Conservation (phyloP, 1,140 invertebrate genomes). For the Caenorhabditis inopinata region DNA sequence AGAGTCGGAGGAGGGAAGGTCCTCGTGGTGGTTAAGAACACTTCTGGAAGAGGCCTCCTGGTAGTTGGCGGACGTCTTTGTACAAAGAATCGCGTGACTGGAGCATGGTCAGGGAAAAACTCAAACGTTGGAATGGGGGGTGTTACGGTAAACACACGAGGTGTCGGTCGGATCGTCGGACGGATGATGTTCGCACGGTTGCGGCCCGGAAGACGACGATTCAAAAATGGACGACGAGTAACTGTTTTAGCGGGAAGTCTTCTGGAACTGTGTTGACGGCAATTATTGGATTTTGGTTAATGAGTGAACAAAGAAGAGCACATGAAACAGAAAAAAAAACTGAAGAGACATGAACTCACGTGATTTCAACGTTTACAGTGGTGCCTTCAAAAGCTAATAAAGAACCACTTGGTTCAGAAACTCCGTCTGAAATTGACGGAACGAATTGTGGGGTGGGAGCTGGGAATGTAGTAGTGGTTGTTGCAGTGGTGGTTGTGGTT, state of each 20-base stretch:
- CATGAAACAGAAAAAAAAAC: not conserved
- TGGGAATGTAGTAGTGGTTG: not conserved
- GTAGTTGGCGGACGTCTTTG: not conserved
- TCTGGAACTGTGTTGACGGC: conserved; percentile 6
- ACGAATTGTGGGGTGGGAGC: not conserved
- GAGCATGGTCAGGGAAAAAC: conserved; percentile 13
- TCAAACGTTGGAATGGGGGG: conserved; percentile 2
- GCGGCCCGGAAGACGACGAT: conserved; percentile 14
- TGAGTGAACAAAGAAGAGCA: not conserved
- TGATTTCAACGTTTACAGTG: conserved; percentile 31
- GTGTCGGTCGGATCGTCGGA: conserved; percentile 33
- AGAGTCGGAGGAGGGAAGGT: conserved; percentile 7
- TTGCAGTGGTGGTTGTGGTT: not conserved
- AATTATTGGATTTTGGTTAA: not conserved
- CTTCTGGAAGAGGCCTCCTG: not conserved
- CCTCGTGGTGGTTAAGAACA: not conserved
- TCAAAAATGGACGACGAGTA: not conserved
- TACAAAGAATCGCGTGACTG: not conserved
- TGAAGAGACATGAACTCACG: conserved; percentile 4
- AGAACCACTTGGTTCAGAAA: not conserved
- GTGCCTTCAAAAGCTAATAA: conserved; percentile 4
- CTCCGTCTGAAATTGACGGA: conserved; percentile 9
- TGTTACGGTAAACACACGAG: conserved; percentile 18
- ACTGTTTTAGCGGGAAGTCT: not conserved
- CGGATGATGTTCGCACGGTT: conserved; percentile 23